Conservation (phyloP, 1,140 invertebrate genomes). For the Probaryconus sp. region DNA sequence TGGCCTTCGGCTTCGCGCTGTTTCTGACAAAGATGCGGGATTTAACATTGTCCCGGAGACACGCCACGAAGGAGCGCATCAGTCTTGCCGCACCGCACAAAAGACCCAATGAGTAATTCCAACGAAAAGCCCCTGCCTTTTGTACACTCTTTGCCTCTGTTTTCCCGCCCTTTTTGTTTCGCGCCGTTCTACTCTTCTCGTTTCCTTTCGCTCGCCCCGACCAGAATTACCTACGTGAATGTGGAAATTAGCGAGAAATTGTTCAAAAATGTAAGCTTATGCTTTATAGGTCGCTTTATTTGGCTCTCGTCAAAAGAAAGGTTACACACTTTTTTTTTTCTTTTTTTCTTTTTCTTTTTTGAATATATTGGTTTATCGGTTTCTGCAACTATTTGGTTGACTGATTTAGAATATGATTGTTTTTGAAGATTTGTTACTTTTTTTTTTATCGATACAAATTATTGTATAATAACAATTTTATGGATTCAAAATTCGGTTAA, state of each 20-base stretch:
- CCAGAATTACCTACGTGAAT: not conserved
- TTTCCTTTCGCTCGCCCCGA: constrained; percentile 10
- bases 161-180: no score
- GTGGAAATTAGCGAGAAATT: not conserved
- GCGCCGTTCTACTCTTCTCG: constrained; percentile 2
- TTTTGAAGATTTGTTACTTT: no score
- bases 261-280: not conserved
- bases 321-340: no score
- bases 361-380: no score
- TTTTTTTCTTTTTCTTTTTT: no score
- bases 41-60: constrained; percentile 19
- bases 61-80: constrained; percentile 5
- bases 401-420: no score
- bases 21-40: constrained; percentile 20
- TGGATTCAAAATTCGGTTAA: no score
- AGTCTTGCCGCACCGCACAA: constrained; percentile 7
- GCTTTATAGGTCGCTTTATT: not conserved
- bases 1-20: constrained; percentile 4
- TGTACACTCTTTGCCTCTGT: constrained; percentile 10
- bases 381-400: no score
- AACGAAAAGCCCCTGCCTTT: constrained; percentile 1
- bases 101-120: constrained; percentile 18
- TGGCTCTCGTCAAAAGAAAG: not conserved
- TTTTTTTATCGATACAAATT: no score
- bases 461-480: no score